phyloP scores from a whole-genome alignment of 2,888 invertebrate genomes.

The Xanthia togata region DNA sequence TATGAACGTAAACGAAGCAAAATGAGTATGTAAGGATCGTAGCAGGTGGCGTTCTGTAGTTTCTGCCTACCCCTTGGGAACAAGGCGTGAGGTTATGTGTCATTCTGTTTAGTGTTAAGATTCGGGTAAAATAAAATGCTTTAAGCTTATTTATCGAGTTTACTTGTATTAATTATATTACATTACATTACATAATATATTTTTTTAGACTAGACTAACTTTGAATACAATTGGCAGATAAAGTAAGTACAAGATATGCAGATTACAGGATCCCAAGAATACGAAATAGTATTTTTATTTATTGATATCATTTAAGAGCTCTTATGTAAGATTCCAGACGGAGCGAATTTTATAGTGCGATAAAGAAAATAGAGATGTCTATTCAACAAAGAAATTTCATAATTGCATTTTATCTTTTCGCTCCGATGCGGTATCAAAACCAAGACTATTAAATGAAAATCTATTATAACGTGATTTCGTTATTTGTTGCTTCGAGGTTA shows the following conservation, averaged over 20 bases:
- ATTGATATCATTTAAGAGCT: not conserved
- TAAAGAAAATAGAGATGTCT: not conserved
- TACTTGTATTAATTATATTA: slow-evolving; percentile 9
- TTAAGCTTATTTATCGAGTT: slow-evolving; percentile 4
- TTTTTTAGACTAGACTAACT: not conserved
- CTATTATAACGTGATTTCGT: not conserved
- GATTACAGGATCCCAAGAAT: not conserved
- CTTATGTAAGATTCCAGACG: not conserved
- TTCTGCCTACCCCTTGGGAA: not conserved
- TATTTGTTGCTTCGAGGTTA: not conserved
- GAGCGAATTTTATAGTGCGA: not conserved
- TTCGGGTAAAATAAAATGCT: slow-evolving; percentile 42
- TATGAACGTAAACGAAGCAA: too few species aligned
- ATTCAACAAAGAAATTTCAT: not conserved
- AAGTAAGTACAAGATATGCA: not conserved
- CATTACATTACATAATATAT: slow-evolving; percentile 12
- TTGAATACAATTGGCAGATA: slow-evolving; percentile 35
- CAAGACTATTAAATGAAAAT: not conserved
- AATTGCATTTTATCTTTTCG: not conserved
- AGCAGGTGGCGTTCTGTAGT: too few species aligned
- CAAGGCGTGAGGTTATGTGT: not conserved
- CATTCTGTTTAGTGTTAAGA: slow-evolving; percentile 15
- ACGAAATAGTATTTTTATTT: not conserved
- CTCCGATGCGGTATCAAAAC: not conserved
- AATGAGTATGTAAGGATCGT: too few species aligned